A percentile compares a stretch with the other conserved stretches of the same genome.
phyloP scores from a whole-genome alignment of 1,140 invertebrate genomes.

The Drosophila simulans region DNA sequence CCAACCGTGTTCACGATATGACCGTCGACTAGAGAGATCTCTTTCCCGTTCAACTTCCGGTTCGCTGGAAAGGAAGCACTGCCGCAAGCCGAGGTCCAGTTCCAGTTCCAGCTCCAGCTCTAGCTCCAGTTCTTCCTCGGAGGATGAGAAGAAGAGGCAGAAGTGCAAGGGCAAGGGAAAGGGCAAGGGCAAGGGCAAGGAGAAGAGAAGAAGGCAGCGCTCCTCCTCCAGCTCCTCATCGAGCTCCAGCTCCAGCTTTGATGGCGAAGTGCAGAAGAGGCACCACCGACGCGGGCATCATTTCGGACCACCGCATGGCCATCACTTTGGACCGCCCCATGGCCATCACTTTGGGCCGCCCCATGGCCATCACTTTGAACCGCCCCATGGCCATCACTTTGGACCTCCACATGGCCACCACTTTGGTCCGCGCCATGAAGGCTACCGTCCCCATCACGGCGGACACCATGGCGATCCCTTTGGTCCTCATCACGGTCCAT shows the following conservation, averaged over 20 bases:
- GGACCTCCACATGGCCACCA: background rate
- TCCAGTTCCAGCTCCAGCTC: conserved; percentile 29
- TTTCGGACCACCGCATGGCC: conserved; percentile 1
- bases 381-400: background rate
- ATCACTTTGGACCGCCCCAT: background rate
- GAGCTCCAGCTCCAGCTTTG: conserved; percentile 37
- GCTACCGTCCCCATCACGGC: conserved; percentile 4
- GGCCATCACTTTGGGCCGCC: conserved; percentile 1
- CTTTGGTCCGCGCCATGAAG: conserved; percentile 7
- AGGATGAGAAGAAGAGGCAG: background rate
- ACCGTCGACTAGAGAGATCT: conserved; percentile 43
- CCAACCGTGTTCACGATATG: conserved; percentile 49
- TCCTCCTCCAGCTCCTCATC: conserved; percentile 26
- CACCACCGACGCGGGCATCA: conserved; percentile 11
- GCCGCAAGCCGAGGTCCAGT: background rate
- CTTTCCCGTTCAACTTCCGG: conserved; percentile 36
- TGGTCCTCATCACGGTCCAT: background rate
- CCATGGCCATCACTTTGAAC: conserved; percentile 2
- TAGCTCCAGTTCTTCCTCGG: conserved; percentile 24
- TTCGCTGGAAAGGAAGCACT: conserved; percentile 7
- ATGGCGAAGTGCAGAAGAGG: conserved; percentile 14
- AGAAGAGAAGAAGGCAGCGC: background rate
- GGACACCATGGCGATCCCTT: background rate
- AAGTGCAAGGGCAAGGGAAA: conserved; percentile 1
- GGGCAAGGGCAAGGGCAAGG: background rate